Evolutionary conservation across 2,113 vertebrate genomes (phyloP).

Genomic region (Sebastes fasciatus): DNA sequence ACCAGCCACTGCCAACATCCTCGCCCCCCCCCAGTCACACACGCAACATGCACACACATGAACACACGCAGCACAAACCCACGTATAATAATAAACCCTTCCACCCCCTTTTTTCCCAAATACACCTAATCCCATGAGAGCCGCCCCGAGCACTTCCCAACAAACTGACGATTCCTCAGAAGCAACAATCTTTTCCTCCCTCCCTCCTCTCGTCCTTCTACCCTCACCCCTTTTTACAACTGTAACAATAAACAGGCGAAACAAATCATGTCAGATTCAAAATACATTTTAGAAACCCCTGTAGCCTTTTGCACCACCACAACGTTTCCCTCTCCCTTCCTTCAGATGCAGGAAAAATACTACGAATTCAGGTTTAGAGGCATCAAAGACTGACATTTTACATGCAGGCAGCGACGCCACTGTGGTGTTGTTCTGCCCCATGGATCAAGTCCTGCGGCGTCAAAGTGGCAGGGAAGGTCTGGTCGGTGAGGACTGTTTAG

Average conservation of each 20-base stretch:
- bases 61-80: background rate
- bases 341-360: conserved; percentile 23
- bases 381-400: conserved; percentile 13
- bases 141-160: conserved; percentile 55
- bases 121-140: conserved; percentile 72
- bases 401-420: background rate
- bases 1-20: conserved; percentile 58
- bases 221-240: conserved; percentile 37
- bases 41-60: background rate
- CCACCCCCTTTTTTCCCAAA: conserved; percentile 48
- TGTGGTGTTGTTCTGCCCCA: background rate
- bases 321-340: background rate
- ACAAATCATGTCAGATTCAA: conserved; percentile 45
- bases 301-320: conserved; percentile 20
- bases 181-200: conserved; percentile 44
- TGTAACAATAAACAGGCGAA: conserved; percentile 59
- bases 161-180: conserved; percentile 52
- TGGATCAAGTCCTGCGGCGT: background rate
- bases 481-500: background rate
- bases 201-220: background rate
- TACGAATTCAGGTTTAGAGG: conserved; percentile 14
- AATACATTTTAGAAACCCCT: conserved; percentile 44
- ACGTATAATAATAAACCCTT: conserved; percentile 58
- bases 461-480: conserved; percentile 11
- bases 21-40: conserved; percentile 31